Base-by-base conservation (phyloP, 2,888 invertebrate genomes). In the Megamerina dolium region DNA sequence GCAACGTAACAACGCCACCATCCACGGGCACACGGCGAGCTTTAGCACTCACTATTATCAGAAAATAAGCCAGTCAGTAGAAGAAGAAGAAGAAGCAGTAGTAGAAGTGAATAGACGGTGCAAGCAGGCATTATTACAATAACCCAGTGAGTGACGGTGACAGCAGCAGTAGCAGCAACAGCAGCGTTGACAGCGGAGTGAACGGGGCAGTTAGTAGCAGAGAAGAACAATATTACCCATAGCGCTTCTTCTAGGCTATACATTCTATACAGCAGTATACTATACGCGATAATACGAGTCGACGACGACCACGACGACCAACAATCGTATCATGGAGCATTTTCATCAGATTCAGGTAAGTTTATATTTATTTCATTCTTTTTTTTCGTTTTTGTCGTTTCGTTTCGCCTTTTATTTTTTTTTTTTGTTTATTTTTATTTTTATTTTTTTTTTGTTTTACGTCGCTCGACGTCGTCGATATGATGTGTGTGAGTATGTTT, bases 261-360 rank as follows among this genome's bases (percentile, higher is more conserved):
- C 29, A 16, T 23, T 4, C 20, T 18, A 16, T 13, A 19, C 23
- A 42, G 27, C 35, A 46, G 5, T 33, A 12, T 30, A 19, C 20
- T n/a, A 8, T 18, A 40, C n/a, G 36, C 17, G 30, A 30, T 36
- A 21, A 30, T 29, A 41, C 36, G 30, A 16, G 21, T 19, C 35
- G 40, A 53, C 46, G 37, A 49, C 35, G 49, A 48, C 40, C 44
- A 48, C 34, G 27, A 48, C 46, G 37, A 37, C 34, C 37, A 40
- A 44, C n/a, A 45, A 20, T 39, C 44, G 48, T 41, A 49, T 46
- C 58, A 68, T 68, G 67, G 67, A 68, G 58, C 67, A 68, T 54
- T 68, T 68, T 64, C 67, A 68, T 65, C 67, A 68, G 59, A 68
- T 68, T 60, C 67, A 67, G 68, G 67, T 67, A 60, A 67, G 66